Evolutionary conservation across 2,113 vertebrate species (phyloP).

Genomic region (Furnarius figulus): DNA sequence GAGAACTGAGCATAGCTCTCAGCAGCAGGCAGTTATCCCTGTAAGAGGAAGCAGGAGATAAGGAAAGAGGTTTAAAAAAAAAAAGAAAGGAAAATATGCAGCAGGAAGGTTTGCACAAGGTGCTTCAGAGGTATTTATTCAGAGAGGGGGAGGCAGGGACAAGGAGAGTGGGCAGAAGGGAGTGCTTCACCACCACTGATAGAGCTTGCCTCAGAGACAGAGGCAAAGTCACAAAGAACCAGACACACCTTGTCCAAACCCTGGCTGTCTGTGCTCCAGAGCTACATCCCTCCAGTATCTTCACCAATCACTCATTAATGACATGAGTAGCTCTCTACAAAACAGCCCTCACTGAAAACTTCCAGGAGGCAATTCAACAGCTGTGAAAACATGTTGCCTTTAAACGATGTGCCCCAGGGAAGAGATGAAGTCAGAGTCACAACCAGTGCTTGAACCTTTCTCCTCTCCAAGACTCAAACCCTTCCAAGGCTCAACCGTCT

Average conservation of each 20-base stretch:
- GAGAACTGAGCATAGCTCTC: not conserved
- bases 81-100: constrained; percentile 23
- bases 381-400: not conserved
- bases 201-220: not conserved
- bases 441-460: not conserved
- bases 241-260: not conserved
- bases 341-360: not conserved
- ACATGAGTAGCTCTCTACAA: not conserved
- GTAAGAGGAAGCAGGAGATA: constrained; percentile 6
- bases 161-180: not conserved
- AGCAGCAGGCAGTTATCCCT: not conserved
- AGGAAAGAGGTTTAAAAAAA: constrained; percentile 11
- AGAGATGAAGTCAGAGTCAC: constrained; percentile 1
- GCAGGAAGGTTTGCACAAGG: constrained; percentile 8
- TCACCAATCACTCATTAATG: not conserved
- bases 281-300: not conserved
- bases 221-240: not conserved
- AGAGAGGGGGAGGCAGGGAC: not conserved
- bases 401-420: not conserved
- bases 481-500: not conserved
- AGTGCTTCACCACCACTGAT: not conserved
- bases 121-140: constrained; percentile 29
- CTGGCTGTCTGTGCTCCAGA: not conserved
- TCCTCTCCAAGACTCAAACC: not conserved
- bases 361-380: not conserved